A percentile compares a stretch with the other conserved stretches of the same genome.
Conservation (phyloP, 2,797 vertebrate genomes). For the Acanthornis magna region DNA sequence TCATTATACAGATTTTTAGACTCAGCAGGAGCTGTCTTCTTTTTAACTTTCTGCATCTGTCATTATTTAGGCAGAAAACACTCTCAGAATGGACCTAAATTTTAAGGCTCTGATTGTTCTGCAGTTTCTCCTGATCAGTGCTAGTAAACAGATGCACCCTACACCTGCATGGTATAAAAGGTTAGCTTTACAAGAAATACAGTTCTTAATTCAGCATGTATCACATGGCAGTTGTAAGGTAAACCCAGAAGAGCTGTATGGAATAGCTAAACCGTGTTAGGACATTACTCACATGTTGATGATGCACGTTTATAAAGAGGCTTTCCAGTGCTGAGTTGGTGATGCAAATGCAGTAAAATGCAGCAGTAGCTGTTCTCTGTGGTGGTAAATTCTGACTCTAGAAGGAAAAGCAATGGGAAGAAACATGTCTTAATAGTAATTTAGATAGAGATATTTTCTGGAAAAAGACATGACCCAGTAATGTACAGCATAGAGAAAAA, state of each 20-base stretch:
- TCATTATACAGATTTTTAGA: not conserved
- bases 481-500: not conserved
- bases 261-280: not conserved
- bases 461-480: not conserved
- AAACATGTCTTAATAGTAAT: not conserved
- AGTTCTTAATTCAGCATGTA: not conserved
- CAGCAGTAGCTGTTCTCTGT: not conserved
- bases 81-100: not conserved
- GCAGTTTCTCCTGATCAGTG: not conserved
- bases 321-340: not conserved
- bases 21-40: not conserved
- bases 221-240: not conserved
- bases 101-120: not conserved
- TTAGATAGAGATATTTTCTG: not conserved
- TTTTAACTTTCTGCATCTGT: not conserved
- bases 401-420: not conserved
- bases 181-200: not conserved
- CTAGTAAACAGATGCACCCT: not conserved
- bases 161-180: not conserved
- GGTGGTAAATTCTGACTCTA: not conserved
- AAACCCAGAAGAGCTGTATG: not conserved
- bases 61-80: not conserved
- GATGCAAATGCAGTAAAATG: not conserved
- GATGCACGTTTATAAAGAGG: not conserved
- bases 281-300: not conserved